A percentile compares a stretch with the other conserved stretches of the same genome.
These are phyloP conservation scores for Gorilla gorilla DNA, from an alignment of 2,113 vertebrate species.

Conservation along the genomic window DNA sequence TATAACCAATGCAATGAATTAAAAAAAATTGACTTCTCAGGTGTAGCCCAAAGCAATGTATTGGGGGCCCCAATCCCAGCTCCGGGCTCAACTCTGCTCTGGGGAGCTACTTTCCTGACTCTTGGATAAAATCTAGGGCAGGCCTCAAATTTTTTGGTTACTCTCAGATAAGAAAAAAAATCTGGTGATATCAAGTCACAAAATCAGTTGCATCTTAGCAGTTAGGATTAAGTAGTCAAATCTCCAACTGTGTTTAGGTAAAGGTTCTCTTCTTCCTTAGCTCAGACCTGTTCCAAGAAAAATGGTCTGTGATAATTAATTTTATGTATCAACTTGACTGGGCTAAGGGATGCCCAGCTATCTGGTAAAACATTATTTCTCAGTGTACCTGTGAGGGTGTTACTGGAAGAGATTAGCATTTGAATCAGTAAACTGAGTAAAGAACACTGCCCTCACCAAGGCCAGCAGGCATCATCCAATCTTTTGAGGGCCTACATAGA, in stretches of 20 bases:
- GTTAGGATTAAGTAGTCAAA: background rate
- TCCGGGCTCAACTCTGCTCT: background rate
- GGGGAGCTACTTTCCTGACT: background rate
- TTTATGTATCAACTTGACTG: background rate
- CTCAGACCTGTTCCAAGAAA: background rate
- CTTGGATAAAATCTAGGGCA: background rate
- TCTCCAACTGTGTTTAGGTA: background rate
- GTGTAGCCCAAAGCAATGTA: background rate
- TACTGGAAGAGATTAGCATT: background rate
- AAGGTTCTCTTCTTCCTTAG: background rate
- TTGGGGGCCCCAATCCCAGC: accelerated
- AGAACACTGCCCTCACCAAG: background rate
- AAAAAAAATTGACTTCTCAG: background rate
- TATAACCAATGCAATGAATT: too few species aligned
- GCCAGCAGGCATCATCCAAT: too few species aligned
- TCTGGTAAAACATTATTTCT: background rate
- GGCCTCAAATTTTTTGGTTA: background rate
- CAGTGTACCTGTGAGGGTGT: too few species aligned
- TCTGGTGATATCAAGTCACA: background rate
- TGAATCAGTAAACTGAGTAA: background rate
- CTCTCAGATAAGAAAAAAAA: background rate
- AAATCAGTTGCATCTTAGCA: background rate
- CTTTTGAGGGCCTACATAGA: background rate
- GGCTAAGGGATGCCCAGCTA: too few species aligned
- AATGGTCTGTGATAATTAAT: background rate